Conservation (phyloP, 2,797 vertebrate genomes). For the Benthosema pterotum region DNA sequence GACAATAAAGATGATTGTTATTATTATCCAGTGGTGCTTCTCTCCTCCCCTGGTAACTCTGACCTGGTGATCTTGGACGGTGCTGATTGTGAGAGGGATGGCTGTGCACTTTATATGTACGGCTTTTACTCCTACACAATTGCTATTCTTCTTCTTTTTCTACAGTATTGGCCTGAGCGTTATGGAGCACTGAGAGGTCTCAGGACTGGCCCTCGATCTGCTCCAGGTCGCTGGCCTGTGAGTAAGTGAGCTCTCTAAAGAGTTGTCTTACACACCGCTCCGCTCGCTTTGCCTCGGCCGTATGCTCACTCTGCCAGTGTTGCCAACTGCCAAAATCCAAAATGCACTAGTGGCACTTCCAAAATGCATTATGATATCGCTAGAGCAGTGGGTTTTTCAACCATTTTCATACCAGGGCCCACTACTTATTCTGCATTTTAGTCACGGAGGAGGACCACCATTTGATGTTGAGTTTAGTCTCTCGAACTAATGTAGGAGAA, state of each 20-base stretch:
- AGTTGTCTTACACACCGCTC: slow-evolving; percentile 37
- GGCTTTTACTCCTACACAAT: slow-evolving; percentile 42
- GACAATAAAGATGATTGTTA: too few species aligned
- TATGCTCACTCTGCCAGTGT: slow-evolving; percentile 42
- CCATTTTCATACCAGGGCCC: too few species aligned
- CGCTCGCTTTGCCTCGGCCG: slow-evolving; percentile 41
- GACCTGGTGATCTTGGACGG: slow-evolving; percentile 18
- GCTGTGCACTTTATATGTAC: slow-evolving; percentile 40
- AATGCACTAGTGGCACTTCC: too few species aligned
- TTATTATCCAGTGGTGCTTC: not conserved
- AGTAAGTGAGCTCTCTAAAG: slow-evolving; percentile 41
- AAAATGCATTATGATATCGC: too few species aligned
- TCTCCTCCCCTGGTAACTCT: slow-evolving; percentile 2
- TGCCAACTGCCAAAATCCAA: too few species aligned
- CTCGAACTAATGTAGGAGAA: too few species aligned
- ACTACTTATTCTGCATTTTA: too few species aligned
- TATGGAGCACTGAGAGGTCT: slow-evolving; percentile 43
- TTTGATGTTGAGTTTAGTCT: too few species aligned
- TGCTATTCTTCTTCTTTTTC: slow-evolving; percentile 1
- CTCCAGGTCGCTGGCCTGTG: slow-evolving; percentile 32
- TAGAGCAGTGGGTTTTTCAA: too few species aligned
- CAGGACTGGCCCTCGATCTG: slow-evolving; percentile 22
- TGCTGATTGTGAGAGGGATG: slow-evolving; percentile 5
- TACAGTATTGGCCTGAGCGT: slow-evolving; percentile 24
- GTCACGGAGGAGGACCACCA: too few species aligned